Evolutionary conservation across 2,113 vertebrate genomes (phyloP).

Genomic region (Paratilapia polleni): DNA sequence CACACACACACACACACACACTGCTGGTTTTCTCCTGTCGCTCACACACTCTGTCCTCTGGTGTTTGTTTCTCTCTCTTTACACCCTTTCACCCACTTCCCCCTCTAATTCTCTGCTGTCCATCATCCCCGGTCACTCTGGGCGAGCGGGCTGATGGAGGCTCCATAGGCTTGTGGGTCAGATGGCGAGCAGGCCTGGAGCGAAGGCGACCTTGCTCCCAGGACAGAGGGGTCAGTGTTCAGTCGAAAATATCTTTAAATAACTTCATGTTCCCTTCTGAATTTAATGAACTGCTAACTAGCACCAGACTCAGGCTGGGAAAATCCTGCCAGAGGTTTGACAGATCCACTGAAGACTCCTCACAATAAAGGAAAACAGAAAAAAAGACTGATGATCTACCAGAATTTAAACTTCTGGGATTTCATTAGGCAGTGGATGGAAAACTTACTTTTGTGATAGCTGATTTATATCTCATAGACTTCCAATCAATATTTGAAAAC

Average conservation of each 20-base stretch:
- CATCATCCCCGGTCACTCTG: neutral
- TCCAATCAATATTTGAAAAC: neutral
- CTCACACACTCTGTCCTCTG: neutral
- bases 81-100: conserved; percentile 67
- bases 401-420: too few species aligned
- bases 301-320: too few species aligned
- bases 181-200: neutral
- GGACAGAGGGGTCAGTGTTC: neutral
- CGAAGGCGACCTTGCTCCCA: neutral
- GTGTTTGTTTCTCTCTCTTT: neutral
- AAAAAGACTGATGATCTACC: too few species aligned
- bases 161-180: neutral
- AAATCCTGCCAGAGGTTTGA: too few species aligned
- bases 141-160: neutral
- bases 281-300: neutral
- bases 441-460: too few species aligned
- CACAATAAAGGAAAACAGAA: too few species aligned
- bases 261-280: neutral
- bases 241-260: neutral
- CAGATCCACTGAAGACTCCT: too few species aligned
- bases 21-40: conserved; percentile 12
- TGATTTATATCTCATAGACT: too few species aligned
- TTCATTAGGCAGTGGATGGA: too few species aligned
- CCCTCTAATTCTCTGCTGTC: conserved; percentile 26
- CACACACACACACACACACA: conserved; percentile 2